Evolutionary conservation across 2,797 vertebrate species (phyloP).

Genomic region (Falco biarmicus): DNA sequence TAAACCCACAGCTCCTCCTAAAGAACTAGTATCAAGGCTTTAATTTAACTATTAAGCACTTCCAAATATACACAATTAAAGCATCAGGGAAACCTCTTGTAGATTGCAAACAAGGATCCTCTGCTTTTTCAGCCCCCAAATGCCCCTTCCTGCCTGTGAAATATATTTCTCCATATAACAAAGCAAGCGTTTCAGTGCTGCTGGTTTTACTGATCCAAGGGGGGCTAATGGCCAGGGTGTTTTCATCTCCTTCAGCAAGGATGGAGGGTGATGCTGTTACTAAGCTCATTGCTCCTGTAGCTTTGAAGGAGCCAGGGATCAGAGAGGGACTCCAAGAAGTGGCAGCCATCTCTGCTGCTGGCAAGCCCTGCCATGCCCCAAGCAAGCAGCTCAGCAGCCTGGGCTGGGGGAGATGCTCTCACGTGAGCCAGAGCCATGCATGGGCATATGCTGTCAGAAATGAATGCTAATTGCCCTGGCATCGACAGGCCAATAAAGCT

Average conservation of each 20-base stretch:
- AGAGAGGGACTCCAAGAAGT: not conserved
- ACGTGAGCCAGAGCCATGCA: not conserved
- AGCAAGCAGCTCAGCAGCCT: not conserved
- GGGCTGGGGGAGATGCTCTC: fast-evolving
- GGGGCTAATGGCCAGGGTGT: not conserved
- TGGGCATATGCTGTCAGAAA: not conserved
- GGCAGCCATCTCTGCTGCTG: not conserved
- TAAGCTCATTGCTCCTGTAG: not conserved
- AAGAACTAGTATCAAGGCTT: constrained; percentile 30
- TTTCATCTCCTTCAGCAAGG: not conserved
- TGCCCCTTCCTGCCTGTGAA: not conserved
- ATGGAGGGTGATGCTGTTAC: not conserved
- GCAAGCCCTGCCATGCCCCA: fast-evolving
- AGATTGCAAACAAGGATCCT: constrained; percentile 9
- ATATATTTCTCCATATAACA: not conserved
- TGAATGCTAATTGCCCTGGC: constrained; percentile 32
- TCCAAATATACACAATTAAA: constrained; percentile 37
- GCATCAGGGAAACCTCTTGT: not conserved
- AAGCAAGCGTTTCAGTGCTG: not conserved
- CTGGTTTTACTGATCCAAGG: not conserved
- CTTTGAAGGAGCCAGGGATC: not conserved
- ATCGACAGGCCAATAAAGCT: constrained; percentile 26
- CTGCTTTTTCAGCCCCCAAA: not conserved
- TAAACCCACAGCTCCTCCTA: constrained; percentile 38
- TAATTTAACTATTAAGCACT: constrained; percentile 23